phyloP scores from a whole-genome alignment of 92 coral and sea anemone genomes.

The Pocillopora grandis region DNA sequence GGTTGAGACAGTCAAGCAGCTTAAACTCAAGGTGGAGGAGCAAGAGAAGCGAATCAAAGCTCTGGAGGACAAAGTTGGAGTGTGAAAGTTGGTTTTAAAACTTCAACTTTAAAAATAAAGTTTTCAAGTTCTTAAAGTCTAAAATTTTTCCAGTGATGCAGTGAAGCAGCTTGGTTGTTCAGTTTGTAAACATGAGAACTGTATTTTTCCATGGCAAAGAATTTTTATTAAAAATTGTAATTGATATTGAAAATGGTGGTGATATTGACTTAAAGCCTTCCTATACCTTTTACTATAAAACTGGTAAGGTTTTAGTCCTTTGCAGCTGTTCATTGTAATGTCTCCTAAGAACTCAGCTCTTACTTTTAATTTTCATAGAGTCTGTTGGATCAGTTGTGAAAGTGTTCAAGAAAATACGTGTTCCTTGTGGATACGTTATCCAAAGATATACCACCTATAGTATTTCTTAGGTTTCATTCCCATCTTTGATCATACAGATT shows the following conservation, averaged over 20 bases:
- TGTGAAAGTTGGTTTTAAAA: not conserved
- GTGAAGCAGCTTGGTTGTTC: not conserved
- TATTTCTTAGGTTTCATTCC: too few species aligned
- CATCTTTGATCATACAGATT: too few species aligned
- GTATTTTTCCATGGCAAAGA: constrained; percentile 22
- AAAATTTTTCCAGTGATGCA: not conserved
- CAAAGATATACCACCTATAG: too few species aligned
- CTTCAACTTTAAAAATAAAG: not conserved
- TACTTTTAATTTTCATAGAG: too few species aligned
- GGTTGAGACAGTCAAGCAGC: constrained; percentile 55
- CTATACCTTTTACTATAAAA: too few species aligned
- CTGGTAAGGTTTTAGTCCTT: not conserved
- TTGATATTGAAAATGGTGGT: not conserved
- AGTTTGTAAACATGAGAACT: constrained; percentile 2
- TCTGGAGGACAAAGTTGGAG: constrained; percentile 40
- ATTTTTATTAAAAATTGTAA: constrained; percentile 28
- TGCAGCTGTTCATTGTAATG: not conserved
- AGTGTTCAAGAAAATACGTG: too few species aligned
- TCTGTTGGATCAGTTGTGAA: too few species aligned
- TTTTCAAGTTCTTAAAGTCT: not conserved
- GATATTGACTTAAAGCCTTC: too few species aligned
- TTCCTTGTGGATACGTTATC: too few species aligned
- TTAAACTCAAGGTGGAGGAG: constrained; percentile 50
- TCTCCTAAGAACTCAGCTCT: too few species aligned
- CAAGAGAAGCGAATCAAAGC: constrained; percentile 60